Evolutionary conservation across 2,113 vertebrate genomes (phyloP).

Genomic region (mouse (Mus musculus)): DNA sequence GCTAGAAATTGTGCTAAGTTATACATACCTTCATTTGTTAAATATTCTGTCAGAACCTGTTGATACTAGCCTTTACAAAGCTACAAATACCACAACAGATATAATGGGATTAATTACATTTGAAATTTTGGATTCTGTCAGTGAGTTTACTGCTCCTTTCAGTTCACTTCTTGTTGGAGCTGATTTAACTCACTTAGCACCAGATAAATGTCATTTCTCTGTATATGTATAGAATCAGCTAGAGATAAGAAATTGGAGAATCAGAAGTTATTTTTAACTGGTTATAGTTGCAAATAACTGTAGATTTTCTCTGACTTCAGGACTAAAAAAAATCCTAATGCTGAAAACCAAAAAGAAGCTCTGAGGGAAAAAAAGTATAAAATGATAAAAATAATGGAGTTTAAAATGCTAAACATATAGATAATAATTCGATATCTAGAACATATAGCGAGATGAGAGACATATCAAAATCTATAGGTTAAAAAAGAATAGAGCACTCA

Average conservation of each 20-base stretch:
- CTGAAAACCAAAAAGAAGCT: not conserved
- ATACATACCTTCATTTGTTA: not conserved
- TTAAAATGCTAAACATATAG: not conserved
- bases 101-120: not conserved
- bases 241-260: not conserved
- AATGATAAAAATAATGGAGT: slow-evolving; percentile 20
- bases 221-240: not conserved
- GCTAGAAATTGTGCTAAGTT: not conserved
- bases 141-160: slow-evolving; percentile 1
- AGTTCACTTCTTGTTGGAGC: not conserved
- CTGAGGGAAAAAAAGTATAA: not conserved
- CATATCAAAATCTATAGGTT: not conserved
- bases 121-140: slow-evolving; percentile 34
- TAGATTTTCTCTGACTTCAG: not conserved
- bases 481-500: slow-evolving; percentile 23
- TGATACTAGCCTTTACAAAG: not conserved
- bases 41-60: slow-evolving; percentile 7
- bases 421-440: not conserved
- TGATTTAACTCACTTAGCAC: slow-evolving; percentile 16
- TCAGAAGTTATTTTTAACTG: not conserved
- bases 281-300: slow-evolving; percentile 5
- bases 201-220: not conserved
- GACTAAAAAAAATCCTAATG: not conserved
- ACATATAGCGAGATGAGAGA: not conserved
- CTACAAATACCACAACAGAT: not conserved